Base-by-base conservation (phyloP, 2,113 vertebrate species). In the Colossoma macropomum region DNA sequence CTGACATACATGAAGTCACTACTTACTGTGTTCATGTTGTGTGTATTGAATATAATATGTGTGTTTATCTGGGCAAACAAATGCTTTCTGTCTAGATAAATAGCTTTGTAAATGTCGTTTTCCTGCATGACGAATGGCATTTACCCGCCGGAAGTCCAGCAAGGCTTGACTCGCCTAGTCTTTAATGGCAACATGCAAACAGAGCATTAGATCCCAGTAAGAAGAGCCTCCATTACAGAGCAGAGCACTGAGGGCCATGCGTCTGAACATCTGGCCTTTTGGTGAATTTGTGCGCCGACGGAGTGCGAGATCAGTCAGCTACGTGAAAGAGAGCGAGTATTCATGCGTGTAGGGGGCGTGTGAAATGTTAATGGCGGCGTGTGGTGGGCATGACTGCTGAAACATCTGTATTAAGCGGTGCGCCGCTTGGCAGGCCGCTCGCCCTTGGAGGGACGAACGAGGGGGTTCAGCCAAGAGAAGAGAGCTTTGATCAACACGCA, bases 361-460 rank as follows among this genome's bases (percentile, higher is more conserved):
- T 70, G 34, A 77, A 77, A 71, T 62, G 74, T 83, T 83, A 83
- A 69, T 83, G 52, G 56, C 4, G 38, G 50, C 54, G 38, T 59
- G 34, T n/a, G 54, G 78, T 62, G 78, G 34, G 68, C 23, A 62
- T 21, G 34, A 72, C n/a, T 80, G 54, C n/a, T 72, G 68, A 59
- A 80, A 72, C 68, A 72, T 80, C 78, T 80, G 68, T 70, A 80
- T 80, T 71, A 80, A 79, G 77, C 30, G 6, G 50, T 28, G 23
- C 50, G 15, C 45, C 21, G 34, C 21, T 38, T 69, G 73, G 50
- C 81, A 69, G 52, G n/a, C 52, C 2, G 25, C 74, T 83, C 28
- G 38, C 56, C 81, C 81, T 83, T 71, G 38, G 74, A 83, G 54
- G 56, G 52, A 62, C 52, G 66, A 77, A 77, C 32, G 38, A 56